These are phyloP conservation scores for Holothuria glaberrima DNA, from an alignment of 35 echinoderm and acorn worm genomes.

Conservation along the genomic window DNA sequence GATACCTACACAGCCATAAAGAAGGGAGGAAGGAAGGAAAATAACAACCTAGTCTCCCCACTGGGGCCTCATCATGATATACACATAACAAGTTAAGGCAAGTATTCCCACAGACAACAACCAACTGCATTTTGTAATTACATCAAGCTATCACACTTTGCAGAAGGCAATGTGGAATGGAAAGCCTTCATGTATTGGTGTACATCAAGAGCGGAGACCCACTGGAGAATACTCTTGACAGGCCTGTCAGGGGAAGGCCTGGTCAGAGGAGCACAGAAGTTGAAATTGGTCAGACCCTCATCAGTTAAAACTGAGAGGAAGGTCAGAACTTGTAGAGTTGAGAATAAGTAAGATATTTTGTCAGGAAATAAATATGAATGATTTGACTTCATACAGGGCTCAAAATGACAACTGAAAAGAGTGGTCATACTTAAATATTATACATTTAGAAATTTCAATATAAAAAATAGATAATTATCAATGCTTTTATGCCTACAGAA, in stretches of 20 bases:
- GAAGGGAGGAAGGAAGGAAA: conserved; percentile 50
- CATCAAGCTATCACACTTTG: background rate
- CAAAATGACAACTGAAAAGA: no score
- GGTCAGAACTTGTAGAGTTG: background rate
- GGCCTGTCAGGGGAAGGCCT: background rate
- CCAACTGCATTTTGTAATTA: background rate
- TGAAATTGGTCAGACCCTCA: conserved; percentile 26
- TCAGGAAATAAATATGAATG: no score
- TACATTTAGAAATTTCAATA: no score
- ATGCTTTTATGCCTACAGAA: no score
- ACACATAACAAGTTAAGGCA: background rate
- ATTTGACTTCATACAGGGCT: no score
- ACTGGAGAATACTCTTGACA: conserved; percentile 1
- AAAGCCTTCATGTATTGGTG: conserved; percentile 1
- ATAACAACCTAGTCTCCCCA: background rate
- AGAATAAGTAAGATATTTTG: background rate
- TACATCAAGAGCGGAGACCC: conserved; percentile 48
- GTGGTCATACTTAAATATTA: no score
- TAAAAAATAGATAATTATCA: no score
- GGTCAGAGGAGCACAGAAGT: conserved; percentile 15
- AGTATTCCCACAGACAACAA: background rate
- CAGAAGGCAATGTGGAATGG: background rate
- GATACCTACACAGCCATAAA: conserved; percentile 78
- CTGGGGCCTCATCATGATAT: conserved; percentile 82
- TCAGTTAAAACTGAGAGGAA: conserved; percentile 68